phyloP scores from a whole-genome alignment of 2,113 vertebrate species.

The Trichomycterus rosablanca region DNA sequence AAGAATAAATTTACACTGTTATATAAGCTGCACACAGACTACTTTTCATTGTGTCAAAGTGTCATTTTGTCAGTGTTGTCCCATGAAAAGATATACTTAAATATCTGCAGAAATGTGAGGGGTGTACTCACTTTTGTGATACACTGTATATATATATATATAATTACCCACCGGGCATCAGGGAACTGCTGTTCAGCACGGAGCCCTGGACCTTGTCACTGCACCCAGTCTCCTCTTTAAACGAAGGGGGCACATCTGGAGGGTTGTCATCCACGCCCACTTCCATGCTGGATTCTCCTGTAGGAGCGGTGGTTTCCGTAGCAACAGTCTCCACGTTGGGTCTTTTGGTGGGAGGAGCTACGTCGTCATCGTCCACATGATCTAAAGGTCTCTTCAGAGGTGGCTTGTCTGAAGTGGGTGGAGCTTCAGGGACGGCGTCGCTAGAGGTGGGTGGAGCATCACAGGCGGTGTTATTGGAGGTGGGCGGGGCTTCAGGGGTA shows the following conservation, averaged over 20 bases:
- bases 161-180: background rate
- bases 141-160: no score
- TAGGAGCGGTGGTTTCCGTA: background rate
- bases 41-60: no score
- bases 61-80: no score
- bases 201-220: background rate
- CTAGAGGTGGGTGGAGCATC: background rate
- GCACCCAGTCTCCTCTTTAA: background rate
- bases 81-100: no score
- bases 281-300: background rate
- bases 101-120: no score
- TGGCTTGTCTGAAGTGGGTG: background rate
- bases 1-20: no score
- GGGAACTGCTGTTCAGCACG: background rate
- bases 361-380: background rate
- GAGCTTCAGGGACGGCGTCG: background rate
- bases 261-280: background rate
- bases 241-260: background rate
- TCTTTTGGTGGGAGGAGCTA: constrained; percentile 1
- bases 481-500: background rate
- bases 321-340: background rate
- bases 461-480: background rate
- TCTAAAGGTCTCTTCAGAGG: constrained; percentile 1
- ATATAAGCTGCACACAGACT: no score
- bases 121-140: no score